These are phyloP conservation scores for Myotis daubentonii DNA, from an alignment of 2,797 vertebrate species.

Conservation along the genomic window DNA sequence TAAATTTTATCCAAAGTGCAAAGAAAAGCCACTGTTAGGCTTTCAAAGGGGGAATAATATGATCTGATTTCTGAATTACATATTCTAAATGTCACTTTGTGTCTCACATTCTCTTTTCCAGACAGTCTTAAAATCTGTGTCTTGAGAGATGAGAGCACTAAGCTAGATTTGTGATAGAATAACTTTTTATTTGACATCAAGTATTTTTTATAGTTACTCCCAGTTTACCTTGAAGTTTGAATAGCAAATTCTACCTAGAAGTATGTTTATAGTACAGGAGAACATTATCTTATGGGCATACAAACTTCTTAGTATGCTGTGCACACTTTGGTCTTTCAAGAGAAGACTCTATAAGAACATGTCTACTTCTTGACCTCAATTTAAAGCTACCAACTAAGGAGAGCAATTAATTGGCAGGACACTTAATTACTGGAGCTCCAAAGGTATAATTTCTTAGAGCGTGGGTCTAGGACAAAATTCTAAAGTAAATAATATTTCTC, in stretches of 20 bases:
- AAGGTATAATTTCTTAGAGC: constrained; percentile 48
- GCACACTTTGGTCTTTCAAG: not conserved
- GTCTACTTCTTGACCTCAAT: constrained; percentile 60
- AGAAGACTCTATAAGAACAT: constrained; percentile 23
- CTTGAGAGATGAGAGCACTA: not conserved
- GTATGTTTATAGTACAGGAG: constrained; percentile 1
- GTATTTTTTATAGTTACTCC: not conserved
- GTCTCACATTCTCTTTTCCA: not conserved
- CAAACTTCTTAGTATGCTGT: not conserved
- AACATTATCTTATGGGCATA: constrained; percentile 28
- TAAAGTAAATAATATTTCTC: constrained; percentile 29
- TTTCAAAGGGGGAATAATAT: constrained; percentile 9
- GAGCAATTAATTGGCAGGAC: constrained; percentile 9
- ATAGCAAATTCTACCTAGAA: constrained; percentile 33
- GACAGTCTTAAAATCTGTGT: not conserved
- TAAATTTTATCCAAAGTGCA: constrained; percentile 11
- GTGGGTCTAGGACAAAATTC: not conserved
- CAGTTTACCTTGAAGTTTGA: constrained; percentile 43
- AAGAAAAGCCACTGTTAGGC: not conserved
- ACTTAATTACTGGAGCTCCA: constrained; percentile 41
- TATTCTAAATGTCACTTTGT: constrained; percentile 33
- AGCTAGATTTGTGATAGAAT: not conserved
- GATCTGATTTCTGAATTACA: not conserved
- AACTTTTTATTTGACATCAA: constrained; percentile 47
- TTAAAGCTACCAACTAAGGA: constrained; percentile 11